Evolutionary conservation across 2,113 vertebrate species (phyloP).

Genomic region (Megalops atlanticus): DNA sequence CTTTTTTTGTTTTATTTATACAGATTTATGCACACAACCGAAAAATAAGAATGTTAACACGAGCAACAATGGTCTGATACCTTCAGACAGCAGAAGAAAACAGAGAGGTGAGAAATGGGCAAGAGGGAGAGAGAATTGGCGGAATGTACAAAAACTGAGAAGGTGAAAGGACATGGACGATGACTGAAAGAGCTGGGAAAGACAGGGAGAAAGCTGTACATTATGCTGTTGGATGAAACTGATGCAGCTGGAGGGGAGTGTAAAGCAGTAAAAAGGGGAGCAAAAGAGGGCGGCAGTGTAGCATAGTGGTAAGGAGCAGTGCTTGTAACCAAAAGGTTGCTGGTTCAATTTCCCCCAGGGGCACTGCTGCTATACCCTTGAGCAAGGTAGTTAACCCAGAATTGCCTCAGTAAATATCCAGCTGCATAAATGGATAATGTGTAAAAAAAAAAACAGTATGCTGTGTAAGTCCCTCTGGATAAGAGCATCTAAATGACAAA

Average conservation of each 20-base stretch:
- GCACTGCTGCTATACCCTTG: too few relatives aligned
- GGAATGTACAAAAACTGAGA: neutral
- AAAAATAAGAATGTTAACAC: conserved; percentile 25
- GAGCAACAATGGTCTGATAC: conserved; percentile 3
- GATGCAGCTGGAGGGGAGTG: too few relatives aligned
- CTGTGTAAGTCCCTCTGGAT: too few relatives aligned
- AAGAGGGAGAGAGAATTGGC: neutral
- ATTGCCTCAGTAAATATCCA: too few relatives aligned
- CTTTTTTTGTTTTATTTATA: neutral
- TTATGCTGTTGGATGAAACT: neutral
- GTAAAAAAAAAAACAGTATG: too few relatives aligned
- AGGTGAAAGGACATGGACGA: neutral
- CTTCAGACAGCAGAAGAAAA: conserved; percentile 7
- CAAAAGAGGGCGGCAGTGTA: too few relatives aligned
- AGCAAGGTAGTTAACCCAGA: too few relatives aligned
- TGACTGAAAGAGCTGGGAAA: neutral
- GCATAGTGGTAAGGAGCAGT: too few relatives aligned
- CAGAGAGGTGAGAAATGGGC: conserved; percentile 19
- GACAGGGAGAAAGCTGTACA: neutral
- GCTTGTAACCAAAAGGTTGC: too few relatives aligned
- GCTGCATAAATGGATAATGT: too few relatives aligned
- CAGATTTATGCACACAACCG: conserved; percentile 30
- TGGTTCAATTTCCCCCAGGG: too few relatives aligned
- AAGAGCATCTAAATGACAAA: too few relatives aligned
- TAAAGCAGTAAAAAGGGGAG: conserved; percentile 47